These are phyloP conservation scores for Coleophora flavipennella DNA, from an alignment of 2,888 invertebrate species.

Conservation along the genomic window DNA sequence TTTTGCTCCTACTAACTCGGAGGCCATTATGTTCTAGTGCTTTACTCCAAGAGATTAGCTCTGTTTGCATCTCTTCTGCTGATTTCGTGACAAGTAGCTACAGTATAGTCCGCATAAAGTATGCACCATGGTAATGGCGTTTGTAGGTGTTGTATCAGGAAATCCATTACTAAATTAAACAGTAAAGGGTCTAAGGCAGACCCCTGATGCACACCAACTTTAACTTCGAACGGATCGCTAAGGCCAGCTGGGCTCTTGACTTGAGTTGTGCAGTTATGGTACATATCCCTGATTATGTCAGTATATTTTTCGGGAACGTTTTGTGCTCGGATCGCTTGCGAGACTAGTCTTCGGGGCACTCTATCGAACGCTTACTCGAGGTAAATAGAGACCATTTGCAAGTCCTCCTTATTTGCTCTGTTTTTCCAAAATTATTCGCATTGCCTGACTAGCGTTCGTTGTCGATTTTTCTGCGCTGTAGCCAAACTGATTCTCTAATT, in stretches of 20 bases:
- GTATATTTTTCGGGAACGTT: constrained; percentile 1
- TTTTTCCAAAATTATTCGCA: constrained; percentile 3
- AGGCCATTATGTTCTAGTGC: no score
- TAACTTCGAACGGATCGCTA: not conserved
- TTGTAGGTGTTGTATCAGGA: not conserved
- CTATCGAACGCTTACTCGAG: constrained; percentile 5
- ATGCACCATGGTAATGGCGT: not conserved
- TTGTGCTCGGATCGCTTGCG: not conserved
- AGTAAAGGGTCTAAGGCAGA: not conserved
- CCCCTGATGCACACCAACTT: not conserved
- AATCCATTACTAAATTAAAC: not conserved
- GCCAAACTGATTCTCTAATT: constrained; percentile 4
- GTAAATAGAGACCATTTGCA: constrained; percentile 1
- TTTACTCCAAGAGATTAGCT: no score
- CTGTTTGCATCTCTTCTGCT: no score
- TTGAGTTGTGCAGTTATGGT: not conserved
- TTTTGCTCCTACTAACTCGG: no score
- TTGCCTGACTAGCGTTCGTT: constrained; percentile 3
- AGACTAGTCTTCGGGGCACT: not conserved
- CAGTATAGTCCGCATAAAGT: constrained; percentile 1
- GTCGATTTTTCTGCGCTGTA: constrained; percentile 1
- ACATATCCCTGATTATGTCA: no score
- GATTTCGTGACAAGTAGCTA: no score
- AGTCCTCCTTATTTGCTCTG: not conserved
- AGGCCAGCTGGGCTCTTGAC: not conserved